Conservation (phyloP, 1,140 invertebrate species). For the Procambarus virginalis region DNA sequence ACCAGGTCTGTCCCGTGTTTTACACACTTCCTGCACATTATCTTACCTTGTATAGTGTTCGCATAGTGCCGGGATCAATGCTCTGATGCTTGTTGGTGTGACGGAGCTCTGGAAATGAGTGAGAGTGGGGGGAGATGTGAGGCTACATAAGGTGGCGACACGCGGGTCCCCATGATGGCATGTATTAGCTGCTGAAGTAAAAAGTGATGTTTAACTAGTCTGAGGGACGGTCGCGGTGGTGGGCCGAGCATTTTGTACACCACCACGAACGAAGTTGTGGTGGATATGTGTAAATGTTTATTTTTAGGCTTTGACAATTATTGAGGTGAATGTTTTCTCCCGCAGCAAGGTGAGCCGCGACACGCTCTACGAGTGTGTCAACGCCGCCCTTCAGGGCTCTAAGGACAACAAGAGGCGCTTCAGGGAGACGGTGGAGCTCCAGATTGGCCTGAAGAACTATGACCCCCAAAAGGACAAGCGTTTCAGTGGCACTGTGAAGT, state of each 20-base stretch:
- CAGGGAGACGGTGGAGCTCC: conserved; percentile 98
- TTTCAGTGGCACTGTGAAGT: conserved; percentile 99
- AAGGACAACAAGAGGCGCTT: conserved; percentile 93
- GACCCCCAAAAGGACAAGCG: conserved; percentile 99
- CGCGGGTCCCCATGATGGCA: background rate
- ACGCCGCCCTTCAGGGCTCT: conserved; percentile 84
- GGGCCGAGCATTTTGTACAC: too few species aligned
- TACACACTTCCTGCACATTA: too few species aligned
- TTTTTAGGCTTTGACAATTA: background rate
- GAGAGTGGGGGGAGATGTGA: too few species aligned
- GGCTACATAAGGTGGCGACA: background rate
- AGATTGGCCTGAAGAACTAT: conserved; percentile 99
- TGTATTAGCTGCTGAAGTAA: background rate
- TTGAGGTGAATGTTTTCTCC: background rate
- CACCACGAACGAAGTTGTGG: too few species aligned
- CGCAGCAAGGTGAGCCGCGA: conserved; percentile 94
- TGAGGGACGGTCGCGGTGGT: background rate
- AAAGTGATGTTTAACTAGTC: background rate
- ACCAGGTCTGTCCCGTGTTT: too few species aligned
- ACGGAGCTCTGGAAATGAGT: too few species aligned
- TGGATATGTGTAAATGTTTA: too few species aligned
- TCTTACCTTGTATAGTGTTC: too few species aligned
- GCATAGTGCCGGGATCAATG: too few species aligned
- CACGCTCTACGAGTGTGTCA: conserved; percentile 96
- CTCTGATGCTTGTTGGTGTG: too few species aligned